Evolutionary conservation across 2,113 vertebrate genomes (phyloP).

Genomic region (Sylvilagus bachmani): DNA sequence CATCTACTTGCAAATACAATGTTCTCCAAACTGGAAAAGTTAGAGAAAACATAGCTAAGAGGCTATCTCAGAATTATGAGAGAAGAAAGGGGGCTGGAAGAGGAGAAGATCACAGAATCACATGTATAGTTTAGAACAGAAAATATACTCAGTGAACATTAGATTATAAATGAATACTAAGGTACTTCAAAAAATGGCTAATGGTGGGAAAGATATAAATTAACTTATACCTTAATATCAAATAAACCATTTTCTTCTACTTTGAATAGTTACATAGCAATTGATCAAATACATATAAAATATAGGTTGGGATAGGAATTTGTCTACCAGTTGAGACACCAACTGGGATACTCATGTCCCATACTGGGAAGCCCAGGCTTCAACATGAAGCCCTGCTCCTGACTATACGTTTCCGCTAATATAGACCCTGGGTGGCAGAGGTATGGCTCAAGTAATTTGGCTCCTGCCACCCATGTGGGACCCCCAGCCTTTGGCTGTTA

Average conservation of each 20-base stretch:
- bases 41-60: background rate
- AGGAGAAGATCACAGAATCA: background rate
- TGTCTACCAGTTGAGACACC: no score
- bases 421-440: no score
- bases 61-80: background rate
- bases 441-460: no score
- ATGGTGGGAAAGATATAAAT: slow-evolving; percentile 63
- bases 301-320: no score
- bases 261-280: slow-evolving; percentile 67
- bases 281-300: slow-evolving; percentile 79
- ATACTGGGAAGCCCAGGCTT: no score
- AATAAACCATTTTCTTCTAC: slow-evolving; percentile 74
- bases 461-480: no score
- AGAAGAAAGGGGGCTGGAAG: background rate
- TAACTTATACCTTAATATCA: slow-evolving; percentile 69
- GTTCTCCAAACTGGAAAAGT: background rate
- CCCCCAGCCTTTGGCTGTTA: no score
- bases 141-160: background rate
- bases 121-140: background rate
- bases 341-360: no score
- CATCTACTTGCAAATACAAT: background rate
- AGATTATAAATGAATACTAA: slow-evolving; percentile 3
- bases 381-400: no score
- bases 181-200: background rate
- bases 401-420: no score